Evolutionary conservation across 1,140 invertebrate genomes (phyloP), one percentile per base, ranked within the genome.

Genomic region (Mycetomoellerius zeteki): DNA sequence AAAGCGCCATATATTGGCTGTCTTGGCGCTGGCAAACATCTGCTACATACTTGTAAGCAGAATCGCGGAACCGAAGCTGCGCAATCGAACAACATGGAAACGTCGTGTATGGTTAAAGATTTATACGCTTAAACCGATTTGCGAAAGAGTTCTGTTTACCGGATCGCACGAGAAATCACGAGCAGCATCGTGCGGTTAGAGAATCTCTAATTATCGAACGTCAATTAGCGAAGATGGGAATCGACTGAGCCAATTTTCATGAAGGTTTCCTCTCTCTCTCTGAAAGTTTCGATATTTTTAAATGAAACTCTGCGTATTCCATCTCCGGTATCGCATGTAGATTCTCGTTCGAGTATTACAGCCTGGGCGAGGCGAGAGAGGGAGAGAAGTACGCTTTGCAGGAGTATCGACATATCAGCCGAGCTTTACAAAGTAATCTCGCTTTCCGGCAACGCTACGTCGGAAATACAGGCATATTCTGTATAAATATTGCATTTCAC

Each of bases 361-460:
- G 4, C 10, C 37, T 43, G 37, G 65, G 10, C 47, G 21, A 64
- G 30, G 8, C 5, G 12, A 50, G n/a, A 50, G n/a, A 24, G 21
- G 30, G 4, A 21, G 10, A 12, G 10, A 8, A 4, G 24, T 54
- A 54, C 16, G 21, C 58, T 81, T 54, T n/a, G 21, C 78, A 58
- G 30, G 77, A 69, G 27, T 81, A 81, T 81, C 78, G 78, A 81
- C 54, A 43, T 81, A 43, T 81, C 78, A 81, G 52, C 65, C 33
- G 52, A 21, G 52, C 50, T 69, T 69, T 69, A 58, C 50, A 81
- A 81, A 71, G 65, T 71, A 81, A 81, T 71, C 64, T 69, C 64
- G 62, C 64, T 43, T 71, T 43, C 65, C 50, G n/a, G 43, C 6
- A 43, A 43, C 37, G 37, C 37, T 65, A 27, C 24, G 24, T 65